Evolutionary conservation across 2,113 vertebrate genomes (phyloP), one percentile per base, ranked within the genome.

Genomic region (Crocuta crocuta): DNA sequence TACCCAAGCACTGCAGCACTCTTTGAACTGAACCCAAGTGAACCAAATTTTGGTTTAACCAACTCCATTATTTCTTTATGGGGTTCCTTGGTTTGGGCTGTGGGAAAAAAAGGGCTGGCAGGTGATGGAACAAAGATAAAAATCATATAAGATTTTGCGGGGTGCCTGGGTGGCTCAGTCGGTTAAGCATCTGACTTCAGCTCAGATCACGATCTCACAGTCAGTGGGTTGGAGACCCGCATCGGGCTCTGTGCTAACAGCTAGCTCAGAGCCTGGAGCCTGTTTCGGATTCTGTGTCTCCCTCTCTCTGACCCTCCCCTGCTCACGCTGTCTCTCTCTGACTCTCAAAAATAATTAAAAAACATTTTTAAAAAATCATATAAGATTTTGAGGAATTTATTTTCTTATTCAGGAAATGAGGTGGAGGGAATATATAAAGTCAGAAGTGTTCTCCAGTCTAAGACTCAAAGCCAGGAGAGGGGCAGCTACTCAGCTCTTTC

Each of bases 361-460:
- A 39, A 39, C 39, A 39, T 39, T 39, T 39, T 39, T 3, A 39
- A 66, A 92, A 97, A 73, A 43, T 89, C 35, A 87, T 7, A n/a
- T 28, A 66, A 21, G 19, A 50, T 79, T 95, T 91, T 50, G 5
- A 92, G 21, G 43, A 92, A 95, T 21, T 91, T 24, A 95, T 92
- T 95, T 97, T 90, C n/a, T 84, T 87, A 23, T 94, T 95, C 50
- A 70, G 63, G 28, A 61, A 76, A 74, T 55, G 68, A 96, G n/a
- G 48, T 33, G 31, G 28, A 16, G 73, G 45, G 73, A 96, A 92
- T 63, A 31, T 5, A 17, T 39, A 58, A 65, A 15, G 21, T 53
- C 21, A 10, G 31, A 95, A 92, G 17, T n/a, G 28, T 26, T 87
- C 23, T 90, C 7, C 0, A 45, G 48, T 9, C 39, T 65, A 78